A percentile compares a stretch with the other conserved stretches of the same genome.
Conservation (phyloP, 2,888 invertebrate species). For the Sarcophaga carnaria region DNA sequence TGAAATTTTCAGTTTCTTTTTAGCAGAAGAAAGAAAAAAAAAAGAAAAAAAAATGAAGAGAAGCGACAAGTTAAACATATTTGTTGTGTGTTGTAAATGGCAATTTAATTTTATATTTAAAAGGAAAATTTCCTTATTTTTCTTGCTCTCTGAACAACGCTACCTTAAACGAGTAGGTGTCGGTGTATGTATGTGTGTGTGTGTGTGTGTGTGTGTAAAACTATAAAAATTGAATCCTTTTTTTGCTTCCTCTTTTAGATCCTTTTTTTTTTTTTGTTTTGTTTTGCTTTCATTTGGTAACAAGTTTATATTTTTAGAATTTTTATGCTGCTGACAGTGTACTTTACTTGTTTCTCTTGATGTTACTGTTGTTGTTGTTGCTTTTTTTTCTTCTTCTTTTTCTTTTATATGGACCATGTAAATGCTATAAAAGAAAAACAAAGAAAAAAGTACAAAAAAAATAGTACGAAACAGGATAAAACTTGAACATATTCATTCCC, state of each 20-base stretch:
- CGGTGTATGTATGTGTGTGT: background rate
- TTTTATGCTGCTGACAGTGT: background rate
- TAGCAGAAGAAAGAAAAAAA: background rate
- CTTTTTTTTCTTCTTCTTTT: background rate
- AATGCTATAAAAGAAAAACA: too few relatives aligned
- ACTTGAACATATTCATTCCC: background rate
- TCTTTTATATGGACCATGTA: background rate
- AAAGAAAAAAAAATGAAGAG: background rate
- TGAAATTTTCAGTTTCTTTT: conserved; percentile 12
- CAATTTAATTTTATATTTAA: conserved; percentile 30
- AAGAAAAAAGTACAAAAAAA: too few relatives aligned
- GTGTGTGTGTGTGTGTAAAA: background rate
- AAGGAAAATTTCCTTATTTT: background rate
- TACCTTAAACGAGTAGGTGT: background rate
- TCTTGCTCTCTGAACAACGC: background rate
- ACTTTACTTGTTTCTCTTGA: background rate
- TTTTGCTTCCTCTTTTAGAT: background rate
- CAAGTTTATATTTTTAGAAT: background rate
- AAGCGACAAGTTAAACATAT: conserved; percentile 9
- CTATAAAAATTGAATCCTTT: background rate
- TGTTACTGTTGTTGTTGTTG: background rate
- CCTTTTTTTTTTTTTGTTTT: background rate
- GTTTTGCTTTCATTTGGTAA: background rate
- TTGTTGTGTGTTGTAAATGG: conserved; percentile 26
- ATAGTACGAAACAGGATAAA: background rate